These are phyloP conservation scores for Drosophila parabipectinata DNA, from an alignment of 1,140 invertebrate species.

Conservation along the genomic window DNA sequence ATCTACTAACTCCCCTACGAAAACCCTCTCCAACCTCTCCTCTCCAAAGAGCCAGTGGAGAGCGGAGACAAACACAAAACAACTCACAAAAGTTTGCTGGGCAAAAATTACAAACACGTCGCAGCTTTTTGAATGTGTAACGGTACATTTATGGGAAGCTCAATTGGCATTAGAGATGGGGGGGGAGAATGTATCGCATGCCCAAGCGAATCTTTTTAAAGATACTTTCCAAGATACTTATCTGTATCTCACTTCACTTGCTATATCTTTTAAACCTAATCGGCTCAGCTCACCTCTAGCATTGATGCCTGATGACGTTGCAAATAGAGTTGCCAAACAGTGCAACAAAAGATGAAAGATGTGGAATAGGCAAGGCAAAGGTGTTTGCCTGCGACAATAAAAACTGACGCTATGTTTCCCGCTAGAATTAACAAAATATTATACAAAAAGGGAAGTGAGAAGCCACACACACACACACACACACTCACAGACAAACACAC, in stretches of 20 bases:
- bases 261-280: conserved; percentile 1
- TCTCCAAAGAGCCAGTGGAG: conserved; percentile 10
- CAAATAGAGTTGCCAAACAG: conserved; percentile 22
- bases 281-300: conserved; percentile 20
- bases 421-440: conserved; percentile 65
- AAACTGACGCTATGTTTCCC: conserved; percentile 70
- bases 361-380: conserved; percentile 15
- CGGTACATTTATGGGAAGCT: conserved; percentile 70
- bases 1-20: conserved; percentile 19
- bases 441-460: conserved; percentile 37
- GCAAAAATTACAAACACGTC: conserved; percentile 66
- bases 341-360: background rate
- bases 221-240: no score
- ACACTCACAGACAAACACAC: conserved; percentile 31
- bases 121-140: conserved; percentile 69
- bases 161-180: conserved; percentile 56
- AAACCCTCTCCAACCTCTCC: conserved; percentile 6
- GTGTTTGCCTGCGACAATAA: conserved; percentile 19
- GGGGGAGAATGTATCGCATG: background rate
- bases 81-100: conserved; percentile 41
- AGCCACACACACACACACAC: conserved; percentile 34
- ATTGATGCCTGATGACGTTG: conserved; percentile 48
- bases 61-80: conserved; percentile 31
- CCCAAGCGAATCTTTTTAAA: background rate
- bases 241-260: background rate